Evolutionary conservation across 2,113 vertebrate species (phyloP), one percentile per base, ranked within the genome.

Genomic region (Saimiri boliviensis): DNA sequence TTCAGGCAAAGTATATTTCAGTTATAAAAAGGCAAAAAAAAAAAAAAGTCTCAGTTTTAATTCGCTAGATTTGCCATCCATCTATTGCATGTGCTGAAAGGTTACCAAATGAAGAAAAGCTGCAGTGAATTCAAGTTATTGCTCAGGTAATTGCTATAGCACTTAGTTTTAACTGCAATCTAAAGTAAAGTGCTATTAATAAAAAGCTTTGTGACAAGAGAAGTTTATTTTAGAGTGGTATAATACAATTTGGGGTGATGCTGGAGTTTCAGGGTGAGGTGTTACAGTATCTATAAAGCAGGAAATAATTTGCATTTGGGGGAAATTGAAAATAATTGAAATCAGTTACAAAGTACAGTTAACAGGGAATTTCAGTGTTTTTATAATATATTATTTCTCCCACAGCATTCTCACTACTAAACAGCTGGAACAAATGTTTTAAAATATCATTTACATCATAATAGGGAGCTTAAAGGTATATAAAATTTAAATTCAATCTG

Each of bases 121-220:
- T 0, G 73, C 73, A 94, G 91, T 95, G 98, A 94, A 95, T 97
- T 98, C 95, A 96, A 86, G 60, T 95, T 98, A 97, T 91, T 98
- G 54, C 56, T 95, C 54, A 66, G 97, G 94, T 98, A 98, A 98
- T 58, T 86, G 89, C 92, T 86, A 47, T 40, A 86, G 87, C 68
- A 94, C 82, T 97, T 97, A 95, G 77, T 84, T 96, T 85, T 96
- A 98, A 98, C 98, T 71, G 89, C 45, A 97, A 90, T 45, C 97
- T 88, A 87, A 95, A 97, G 58, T 93, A 85, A 97, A 98, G 79
- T 90, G 60, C 66, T 96, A 97, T 97, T 94, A 98, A 97, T 95
- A 98, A 97, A 97, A 52, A 73, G 35, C 13, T 2, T 93, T 92
- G 73, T 96, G 96, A 94, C 25, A 93, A 49, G 83, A 95, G 95